A percentile compares a stretch with the other conserved stretches of the same genome.
phyloP scores from a whole-genome alignment of 2,888 invertebrate genomes.

The Nysson spinosus region DNA sequence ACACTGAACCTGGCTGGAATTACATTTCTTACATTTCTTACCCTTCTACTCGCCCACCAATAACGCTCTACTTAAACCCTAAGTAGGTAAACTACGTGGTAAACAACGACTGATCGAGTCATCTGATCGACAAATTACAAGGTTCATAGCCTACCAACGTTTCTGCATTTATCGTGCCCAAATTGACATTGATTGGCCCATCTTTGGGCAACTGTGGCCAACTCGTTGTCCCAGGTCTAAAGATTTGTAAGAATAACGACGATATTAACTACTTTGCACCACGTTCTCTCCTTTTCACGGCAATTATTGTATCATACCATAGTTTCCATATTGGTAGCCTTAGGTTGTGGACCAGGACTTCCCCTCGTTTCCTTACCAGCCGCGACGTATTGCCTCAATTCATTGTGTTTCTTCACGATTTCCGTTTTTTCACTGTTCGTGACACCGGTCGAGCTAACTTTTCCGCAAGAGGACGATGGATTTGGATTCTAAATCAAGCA shows the following conservation, averaged over 20 bases:
- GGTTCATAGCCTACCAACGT: constrained; percentile 53
- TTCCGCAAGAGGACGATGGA: constrained; percentile 7
- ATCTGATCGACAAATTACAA: too few relatives aligned
- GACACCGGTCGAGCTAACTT: not conserved
- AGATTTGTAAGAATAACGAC: too few relatives aligned
- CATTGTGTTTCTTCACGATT: constrained; percentile 66
- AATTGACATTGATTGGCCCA: constrained; percentile 77
- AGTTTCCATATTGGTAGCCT: constrained; percentile 64
- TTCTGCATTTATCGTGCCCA: constrained; percentile 69
- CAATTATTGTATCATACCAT: constrained; percentile 19
- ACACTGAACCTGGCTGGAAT: constrained; percentile 70
- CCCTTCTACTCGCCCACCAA: too few relatives aligned
- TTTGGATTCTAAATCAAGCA: constrained; percentile 3
- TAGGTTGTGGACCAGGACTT: constrained; percentile 72
- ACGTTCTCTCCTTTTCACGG: too few relatives aligned
- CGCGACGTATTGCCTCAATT: constrained; percentile 70
- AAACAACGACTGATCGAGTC: too few relatives aligned
- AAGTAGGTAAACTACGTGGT: too few relatives aligned
- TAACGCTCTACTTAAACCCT: too few relatives aligned
- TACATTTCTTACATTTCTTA: too few relatives aligned
- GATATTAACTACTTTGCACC: too few relatives aligned
- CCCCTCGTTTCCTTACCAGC: constrained; percentile 70
- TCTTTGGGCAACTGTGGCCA: constrained; percentile 75
- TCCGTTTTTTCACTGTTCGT: not conserved
- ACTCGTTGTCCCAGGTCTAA: constrained; percentile 67